Evolutionary conservation across 2,113 vertebrate genomes (phyloP).

Genomic region (Arvicanthis niloticus): DNA sequence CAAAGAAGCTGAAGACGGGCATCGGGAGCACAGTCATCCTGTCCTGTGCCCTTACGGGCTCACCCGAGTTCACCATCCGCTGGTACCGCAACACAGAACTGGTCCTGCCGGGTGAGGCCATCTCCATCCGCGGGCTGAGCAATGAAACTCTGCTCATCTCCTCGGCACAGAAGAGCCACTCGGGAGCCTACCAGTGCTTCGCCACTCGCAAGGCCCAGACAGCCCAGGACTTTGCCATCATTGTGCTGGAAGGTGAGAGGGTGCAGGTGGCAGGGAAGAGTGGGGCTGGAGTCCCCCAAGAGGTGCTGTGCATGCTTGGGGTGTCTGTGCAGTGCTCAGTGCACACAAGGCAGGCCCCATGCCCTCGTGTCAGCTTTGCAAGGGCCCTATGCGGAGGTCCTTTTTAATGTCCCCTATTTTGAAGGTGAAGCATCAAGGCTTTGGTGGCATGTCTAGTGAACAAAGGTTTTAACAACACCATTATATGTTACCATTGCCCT

Average conservation of each 20-base stretch:
- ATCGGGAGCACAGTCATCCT: slow-evolving; percentile 99
- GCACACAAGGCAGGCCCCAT: neutral
- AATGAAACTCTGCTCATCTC: slow-evolving; percentile 98
- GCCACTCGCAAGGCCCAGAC: slow-evolving; percentile 96
- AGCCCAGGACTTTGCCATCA: slow-evolving; percentile 97
- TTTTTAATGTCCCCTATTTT: neutral
- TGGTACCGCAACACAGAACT: slow-evolving; percentile 99
- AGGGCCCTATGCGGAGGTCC: neutral
- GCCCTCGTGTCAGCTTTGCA: neutral
- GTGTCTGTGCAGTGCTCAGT: fast-evolving
- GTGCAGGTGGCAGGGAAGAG: neutral
- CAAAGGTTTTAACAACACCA: neutral
- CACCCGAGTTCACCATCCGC: slow-evolving; percentile 94
- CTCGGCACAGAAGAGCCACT: slow-evolving; percentile 97
- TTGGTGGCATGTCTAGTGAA: neutral
- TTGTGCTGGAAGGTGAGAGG: slow-evolving; percentile 94
- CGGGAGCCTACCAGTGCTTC: slow-evolving; percentile 98
- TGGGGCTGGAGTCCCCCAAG: neutral
- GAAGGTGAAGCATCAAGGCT: neutral
- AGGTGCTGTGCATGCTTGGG: neutral
- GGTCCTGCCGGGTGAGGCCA: slow-evolving; percentile 93
- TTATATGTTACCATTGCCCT: neutral
- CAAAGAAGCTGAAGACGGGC: slow-evolving; percentile 98
- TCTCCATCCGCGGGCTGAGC: slow-evolving; percentile 97
- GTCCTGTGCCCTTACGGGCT: slow-evolving; percentile 95